These are phyloP conservation scores for Limnephilus auricula DNA, from an alignment of 2,888 invertebrate species.

Conservation along the genomic window DNA sequence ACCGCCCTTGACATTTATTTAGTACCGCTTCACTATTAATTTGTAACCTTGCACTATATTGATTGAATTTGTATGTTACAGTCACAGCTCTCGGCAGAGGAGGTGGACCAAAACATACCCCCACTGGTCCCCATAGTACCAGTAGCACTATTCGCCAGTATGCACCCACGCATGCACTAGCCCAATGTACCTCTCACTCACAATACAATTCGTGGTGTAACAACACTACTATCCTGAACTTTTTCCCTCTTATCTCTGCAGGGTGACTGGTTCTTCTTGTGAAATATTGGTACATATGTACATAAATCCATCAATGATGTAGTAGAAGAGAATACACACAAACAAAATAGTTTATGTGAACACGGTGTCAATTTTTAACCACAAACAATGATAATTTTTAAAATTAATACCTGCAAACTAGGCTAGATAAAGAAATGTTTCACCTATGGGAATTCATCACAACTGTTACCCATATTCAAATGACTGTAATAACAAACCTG, in stretches of 20 bases:
- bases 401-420: background rate
- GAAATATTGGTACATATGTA: background rate
- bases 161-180: constrained; percentile 53
- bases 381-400: background rate
- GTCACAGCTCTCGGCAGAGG: constrained; percentile 5
- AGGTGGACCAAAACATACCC: constrained; percentile 40
- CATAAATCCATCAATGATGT: background rate
- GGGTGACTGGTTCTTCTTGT: background rate
- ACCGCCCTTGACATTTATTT: background rate
- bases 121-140: constrained; percentile 54
- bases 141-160: constrained; percentile 51
- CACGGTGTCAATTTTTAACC: background rate
- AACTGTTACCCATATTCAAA: background rate
- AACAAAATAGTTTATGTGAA: background rate
- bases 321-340: background rate
- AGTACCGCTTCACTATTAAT: background rate
- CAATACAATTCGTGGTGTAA: background rate
- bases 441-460: background rate
- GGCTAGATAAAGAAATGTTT: background rate
- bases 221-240: background rate
- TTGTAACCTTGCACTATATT: background rate
- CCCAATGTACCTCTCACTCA: background rate
- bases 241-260: background rate
- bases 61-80: constrained; percentile 16
- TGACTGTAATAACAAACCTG: background rate